These are phyloP conservation scores for Tetragnatha montana DNA, from an alignment of 2,888 invertebrate species.

Conservation along the genomic window DNA sequence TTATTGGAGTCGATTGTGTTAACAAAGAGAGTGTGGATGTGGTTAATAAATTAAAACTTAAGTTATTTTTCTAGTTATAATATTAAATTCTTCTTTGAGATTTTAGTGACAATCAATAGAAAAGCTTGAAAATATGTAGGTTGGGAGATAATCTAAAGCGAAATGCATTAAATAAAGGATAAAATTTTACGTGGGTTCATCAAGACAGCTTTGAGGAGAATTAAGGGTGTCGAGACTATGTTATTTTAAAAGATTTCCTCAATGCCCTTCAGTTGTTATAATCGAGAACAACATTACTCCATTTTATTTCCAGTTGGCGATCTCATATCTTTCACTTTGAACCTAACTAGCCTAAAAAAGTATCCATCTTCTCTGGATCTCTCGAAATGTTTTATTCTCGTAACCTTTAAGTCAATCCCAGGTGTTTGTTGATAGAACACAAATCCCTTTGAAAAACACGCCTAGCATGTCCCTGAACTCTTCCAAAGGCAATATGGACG, in stretches of 20 bases:
- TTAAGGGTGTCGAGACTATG: neutral
- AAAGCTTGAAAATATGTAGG: too few relatives aligned
- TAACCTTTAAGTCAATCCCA: neutral
- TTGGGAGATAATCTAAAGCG: too few relatives aligned
- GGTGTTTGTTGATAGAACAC: neutral
- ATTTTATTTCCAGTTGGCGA: neutral
- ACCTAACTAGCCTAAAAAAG: neutral
- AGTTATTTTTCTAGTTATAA: too few relatives aligned
- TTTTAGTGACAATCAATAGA: too few relatives aligned
- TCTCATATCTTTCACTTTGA: neutral
- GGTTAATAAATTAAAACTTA: too few relatives aligned
- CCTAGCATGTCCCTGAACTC: neutral
- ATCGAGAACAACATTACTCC: neutral
- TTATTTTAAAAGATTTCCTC: neutral
- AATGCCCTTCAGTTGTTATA: neutral
- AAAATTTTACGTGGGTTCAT: too few relatives aligned
- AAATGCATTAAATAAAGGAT: too few relatives aligned
- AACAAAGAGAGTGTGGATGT: too few relatives aligned
- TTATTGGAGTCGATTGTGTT: too few relatives aligned
- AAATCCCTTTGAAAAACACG: neutral
- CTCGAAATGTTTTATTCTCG: neutral
- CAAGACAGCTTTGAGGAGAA: neutral
- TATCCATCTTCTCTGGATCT: neutral
- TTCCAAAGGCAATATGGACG: neutral
- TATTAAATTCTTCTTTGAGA: too few relatives aligned